Percentiles rank a stretch among this genome's conserved stretches.
These are phyloP conservation scores for Mercenaria mercenaria DNA, from an alignment of 1,140 invertebrate species.

Conservation along the genomic window DNA sequence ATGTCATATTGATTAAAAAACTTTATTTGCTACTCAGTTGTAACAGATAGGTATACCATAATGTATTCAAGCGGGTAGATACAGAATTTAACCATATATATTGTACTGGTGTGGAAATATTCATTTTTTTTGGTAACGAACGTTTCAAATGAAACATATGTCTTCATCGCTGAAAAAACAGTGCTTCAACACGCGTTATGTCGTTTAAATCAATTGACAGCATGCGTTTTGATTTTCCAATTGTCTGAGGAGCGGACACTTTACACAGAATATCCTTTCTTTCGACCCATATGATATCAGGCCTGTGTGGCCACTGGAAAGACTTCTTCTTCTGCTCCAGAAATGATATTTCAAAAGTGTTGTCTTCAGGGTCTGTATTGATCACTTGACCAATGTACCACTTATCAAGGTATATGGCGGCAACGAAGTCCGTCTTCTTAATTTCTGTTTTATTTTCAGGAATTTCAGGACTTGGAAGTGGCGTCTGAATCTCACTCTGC, in stretches of 20 bases:
- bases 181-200: neutral
- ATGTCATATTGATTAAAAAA: too few species aligned
- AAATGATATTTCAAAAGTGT: constrained; percentile 21
- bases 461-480: neutral
- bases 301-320: constrained; percentile 19
- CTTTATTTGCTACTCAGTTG: too few species aligned
- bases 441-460: neutral
- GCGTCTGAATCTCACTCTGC: too few species aligned
- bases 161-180: neutral
- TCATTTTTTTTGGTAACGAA: too few species aligned
- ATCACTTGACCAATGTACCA: constrained; percentile 43
- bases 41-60: too few species aligned
- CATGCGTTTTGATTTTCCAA: constrained; percentile 26
- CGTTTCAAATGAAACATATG: too few species aligned
- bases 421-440: neutral
- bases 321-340: neutral
- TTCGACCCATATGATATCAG: constrained; percentile 30
- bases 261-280: constrained; percentile 2
- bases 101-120: too few species aligned
- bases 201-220: neutral
- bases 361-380: constrained; percentile 2
- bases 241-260: neutral
- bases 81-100: too few species aligned
- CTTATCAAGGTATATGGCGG: constrained; percentile 6
- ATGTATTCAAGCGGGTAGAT: too few species aligned